These are phyloP conservation scores for Columbina picui DNA, from an alignment of 2,113 vertebrate species.

Conservation along the genomic window DNA sequence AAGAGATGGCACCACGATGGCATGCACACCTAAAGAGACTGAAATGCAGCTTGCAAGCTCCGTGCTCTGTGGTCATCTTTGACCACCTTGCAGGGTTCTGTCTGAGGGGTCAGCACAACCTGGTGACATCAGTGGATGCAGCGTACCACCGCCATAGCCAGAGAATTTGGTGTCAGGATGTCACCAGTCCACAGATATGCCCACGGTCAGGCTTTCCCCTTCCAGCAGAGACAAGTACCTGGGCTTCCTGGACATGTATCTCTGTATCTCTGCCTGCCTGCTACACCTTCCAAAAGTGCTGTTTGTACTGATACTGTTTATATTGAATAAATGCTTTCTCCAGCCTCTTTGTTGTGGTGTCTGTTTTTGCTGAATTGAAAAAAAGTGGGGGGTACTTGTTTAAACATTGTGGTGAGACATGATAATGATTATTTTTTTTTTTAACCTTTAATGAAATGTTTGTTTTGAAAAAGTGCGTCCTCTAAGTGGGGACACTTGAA, in stretches of 20 bases:
- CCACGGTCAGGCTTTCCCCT: not conserved
- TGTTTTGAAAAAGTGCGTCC: constrained; percentile 22
- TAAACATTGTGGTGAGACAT: not conserved
- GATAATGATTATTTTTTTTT: not conserved
- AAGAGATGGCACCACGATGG: not conserved
- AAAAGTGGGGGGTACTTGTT: not conserved
- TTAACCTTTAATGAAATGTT: constrained; percentile 40
- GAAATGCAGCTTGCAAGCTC: not conserved
- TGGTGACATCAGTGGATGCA: not conserved
- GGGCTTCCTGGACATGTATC: not conserved
- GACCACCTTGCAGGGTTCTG: not conserved
- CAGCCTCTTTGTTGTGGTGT: constrained; percentile 57
- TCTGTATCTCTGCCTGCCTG: not conserved
- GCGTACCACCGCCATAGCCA: not conserved
- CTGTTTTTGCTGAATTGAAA: constrained; percentile 32
- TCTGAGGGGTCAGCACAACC: not conserved
- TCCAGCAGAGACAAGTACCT: not conserved
- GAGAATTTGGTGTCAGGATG: not conserved
- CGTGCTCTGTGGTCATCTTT: not conserved
- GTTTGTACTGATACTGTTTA: constrained; percentile 43
- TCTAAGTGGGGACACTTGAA: not conserved
- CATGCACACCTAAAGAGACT: not conserved
- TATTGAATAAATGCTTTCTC: constrained; percentile 58
- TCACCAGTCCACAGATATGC: not conserved
- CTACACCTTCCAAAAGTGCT: not conserved